A percentile compares a stretch with the other conserved stretches of the same genome.
These are phyloP conservation scores for Siphamia tubifer DNA, from an alignment of 2,113 vertebrate species.

Conservation along the genomic window DNA sequence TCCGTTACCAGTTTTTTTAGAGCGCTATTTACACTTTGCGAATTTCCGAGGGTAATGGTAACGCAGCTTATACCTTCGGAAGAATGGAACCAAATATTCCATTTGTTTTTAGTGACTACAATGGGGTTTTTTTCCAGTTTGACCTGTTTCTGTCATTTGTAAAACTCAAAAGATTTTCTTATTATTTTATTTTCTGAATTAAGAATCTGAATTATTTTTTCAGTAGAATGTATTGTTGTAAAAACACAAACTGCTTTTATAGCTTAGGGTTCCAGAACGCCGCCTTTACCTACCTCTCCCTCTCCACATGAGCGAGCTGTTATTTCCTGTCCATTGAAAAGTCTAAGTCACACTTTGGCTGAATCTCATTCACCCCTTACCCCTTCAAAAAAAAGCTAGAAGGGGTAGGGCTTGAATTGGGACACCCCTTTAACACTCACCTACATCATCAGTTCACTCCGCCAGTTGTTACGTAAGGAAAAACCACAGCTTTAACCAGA, in stretches of 20 bases:
- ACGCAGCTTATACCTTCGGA: conserved; percentile 50
- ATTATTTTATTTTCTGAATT: conserved; percentile 16
- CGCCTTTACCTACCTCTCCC: conserved; percentile 74
- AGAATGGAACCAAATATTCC: conserved; percentile 67
- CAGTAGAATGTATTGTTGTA: conserved; percentile 36
- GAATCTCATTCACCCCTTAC: too few species aligned
- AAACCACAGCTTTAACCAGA: too few species aligned
- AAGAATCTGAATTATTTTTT: conserved; percentile 48
- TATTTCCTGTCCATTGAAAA: conserved; percentile 27
- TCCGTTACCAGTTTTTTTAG: too few species aligned
- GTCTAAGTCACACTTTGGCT: too few species aligned
- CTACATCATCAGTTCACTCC: too few species aligned
- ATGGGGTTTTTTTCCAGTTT: conserved; percentile 46
- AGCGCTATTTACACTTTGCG: too few species aligned
- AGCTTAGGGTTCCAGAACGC: conserved; percentile 46
- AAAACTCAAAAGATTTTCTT: conserved; percentile 43
- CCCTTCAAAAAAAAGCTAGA: too few species aligned
- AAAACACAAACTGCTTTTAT: conserved; percentile 40
- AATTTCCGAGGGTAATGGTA: too few species aligned
- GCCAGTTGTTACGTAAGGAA: too few species aligned
- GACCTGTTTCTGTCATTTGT: conserved; percentile 67
- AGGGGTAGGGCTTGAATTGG: too few species aligned
- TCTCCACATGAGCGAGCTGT: conserved; percentile 57
- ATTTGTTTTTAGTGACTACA: conserved; percentile 50
- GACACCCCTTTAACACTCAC: too few species aligned